These are phyloP conservation scores for Ageneiosus marmoratus DNA, from an alignment of 2,113 vertebrate genomes.

Conservation along the genomic window DNA sequence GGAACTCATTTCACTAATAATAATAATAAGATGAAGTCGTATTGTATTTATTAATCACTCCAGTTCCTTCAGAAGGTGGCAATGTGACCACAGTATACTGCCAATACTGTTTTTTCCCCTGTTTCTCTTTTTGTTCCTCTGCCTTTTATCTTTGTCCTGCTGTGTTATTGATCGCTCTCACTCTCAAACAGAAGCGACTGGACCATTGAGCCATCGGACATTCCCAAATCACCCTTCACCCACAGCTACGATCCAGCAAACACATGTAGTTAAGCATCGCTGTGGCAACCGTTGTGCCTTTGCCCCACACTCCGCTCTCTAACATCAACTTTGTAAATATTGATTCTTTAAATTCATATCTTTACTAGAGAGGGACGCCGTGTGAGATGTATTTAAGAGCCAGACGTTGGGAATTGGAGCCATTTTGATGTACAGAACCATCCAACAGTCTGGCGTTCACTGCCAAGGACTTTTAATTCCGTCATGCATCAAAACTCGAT, in stretches of 20 bases:
- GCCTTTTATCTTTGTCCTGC: slow-evolving; percentile 30
- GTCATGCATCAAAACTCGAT: not conserved
- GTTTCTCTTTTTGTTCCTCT: slow-evolving; percentile 1
- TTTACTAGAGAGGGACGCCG: not conserved
- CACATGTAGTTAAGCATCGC: slow-evolving; percentile 10
- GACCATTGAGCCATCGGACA: slow-evolving; percentile 9
- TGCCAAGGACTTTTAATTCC: not conserved
- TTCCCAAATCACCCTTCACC: slow-evolving; percentile 33
- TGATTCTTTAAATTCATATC: slow-evolving; percentile 26
- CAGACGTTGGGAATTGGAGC: not conserved
- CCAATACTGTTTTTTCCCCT: not conserved
- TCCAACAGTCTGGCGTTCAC: not conserved
- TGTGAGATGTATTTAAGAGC: not conserved
- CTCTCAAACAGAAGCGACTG: slow-evolving; percentile 28
- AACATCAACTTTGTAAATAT: slow-evolving; percentile 21
- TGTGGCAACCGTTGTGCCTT: not conserved
- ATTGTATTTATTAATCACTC: not conserved
- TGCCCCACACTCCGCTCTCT: not conserved
- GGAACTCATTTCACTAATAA: too few species aligned
- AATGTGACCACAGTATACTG: slow-evolving; percentile 8
- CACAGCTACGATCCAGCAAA: slow-evolving; percentile 26
- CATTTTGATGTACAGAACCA: not conserved
- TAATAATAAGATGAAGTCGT: too few species aligned
- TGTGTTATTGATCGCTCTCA: slow-evolving; percentile 25
- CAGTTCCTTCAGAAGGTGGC: not conserved